These are phyloP conservation scores for Dendropsophus ebraccatus DNA, from an alignment of 2,113 vertebrate species.

Conservation along the genomic window DNA sequence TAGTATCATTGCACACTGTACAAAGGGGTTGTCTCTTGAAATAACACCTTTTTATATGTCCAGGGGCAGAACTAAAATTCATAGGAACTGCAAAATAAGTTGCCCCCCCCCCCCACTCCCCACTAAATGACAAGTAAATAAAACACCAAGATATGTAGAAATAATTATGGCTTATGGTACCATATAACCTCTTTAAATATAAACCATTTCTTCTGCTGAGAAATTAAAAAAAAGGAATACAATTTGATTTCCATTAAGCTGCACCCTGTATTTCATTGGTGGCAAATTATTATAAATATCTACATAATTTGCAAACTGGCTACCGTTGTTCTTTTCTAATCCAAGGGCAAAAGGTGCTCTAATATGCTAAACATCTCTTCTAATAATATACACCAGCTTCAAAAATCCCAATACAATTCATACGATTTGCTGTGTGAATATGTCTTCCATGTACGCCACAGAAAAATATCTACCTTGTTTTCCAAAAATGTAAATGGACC, in stretches of 20 bases:
- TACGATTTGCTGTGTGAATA: background rate
- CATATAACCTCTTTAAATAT: too few species aligned
- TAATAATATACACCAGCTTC: background rate
- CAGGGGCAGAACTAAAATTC: too few species aligned
- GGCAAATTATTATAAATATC: background rate
- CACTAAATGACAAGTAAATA: too few species aligned
- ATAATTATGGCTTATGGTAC: too few species aligned
- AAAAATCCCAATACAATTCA: background rate
- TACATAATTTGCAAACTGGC: background rate
- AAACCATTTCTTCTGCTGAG: too few species aligned
- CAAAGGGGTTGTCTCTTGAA: too few species aligned
- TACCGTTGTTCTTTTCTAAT: background rate
- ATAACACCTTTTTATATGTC: too few species aligned
- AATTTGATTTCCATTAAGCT: background rate
- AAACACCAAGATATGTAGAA: too few species aligned
- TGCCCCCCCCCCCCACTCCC: too few species aligned
- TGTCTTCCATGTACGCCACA: background rate
- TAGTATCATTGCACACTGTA: too few species aligned
- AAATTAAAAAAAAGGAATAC: too few species aligned
- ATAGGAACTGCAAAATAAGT: too few species aligned
- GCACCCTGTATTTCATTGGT: background rate
- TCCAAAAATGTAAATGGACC: slow-evolving; percentile 21
- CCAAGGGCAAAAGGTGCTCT: background rate
- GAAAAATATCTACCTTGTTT: background rate
- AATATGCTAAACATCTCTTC: background rate